Conservation (phyloP, 1,140 invertebrate genomes). For the Lucilia cuprina region DNA sequence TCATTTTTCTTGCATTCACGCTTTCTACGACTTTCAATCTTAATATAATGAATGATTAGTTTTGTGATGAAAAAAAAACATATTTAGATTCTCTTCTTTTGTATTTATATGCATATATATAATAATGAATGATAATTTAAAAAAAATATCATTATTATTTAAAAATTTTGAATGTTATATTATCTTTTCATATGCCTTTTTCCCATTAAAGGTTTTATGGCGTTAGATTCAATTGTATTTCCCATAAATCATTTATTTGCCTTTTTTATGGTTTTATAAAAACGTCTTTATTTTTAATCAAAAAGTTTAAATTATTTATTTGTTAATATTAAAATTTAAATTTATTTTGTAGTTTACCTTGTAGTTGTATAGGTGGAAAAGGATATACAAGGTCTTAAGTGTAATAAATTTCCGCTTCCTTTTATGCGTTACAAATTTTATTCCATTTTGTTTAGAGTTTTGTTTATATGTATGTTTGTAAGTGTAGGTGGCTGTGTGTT, state of each 20-base stretch:
- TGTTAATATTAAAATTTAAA: background rate
- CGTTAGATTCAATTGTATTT: background rate
- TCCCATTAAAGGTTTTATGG: too few relatives aligned
- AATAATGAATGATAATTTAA: background rate
- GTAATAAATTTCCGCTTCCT: background rate
- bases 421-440: background rate
- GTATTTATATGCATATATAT: background rate
- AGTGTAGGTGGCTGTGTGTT: background rate
- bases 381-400: background rate
- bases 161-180: background rate
- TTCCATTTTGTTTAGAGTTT: background rate
- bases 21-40: background rate
- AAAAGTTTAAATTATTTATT: background rate
- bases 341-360: background rate
- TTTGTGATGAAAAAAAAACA: background rate
- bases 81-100: background rate
- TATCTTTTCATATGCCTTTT: too few relatives aligned
- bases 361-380: too few relatives aligned
- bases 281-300: background rate
- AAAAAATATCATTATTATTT: background rate
- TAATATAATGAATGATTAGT: background rate
- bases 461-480: background rate
- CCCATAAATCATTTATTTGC: background rate
- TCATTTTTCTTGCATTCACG: background rate
- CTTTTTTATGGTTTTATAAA: background rate